Evolutionary conservation across 1,140 invertebrate species (phyloP).

Genomic region (Eupristina koningsbergeri): DNA sequence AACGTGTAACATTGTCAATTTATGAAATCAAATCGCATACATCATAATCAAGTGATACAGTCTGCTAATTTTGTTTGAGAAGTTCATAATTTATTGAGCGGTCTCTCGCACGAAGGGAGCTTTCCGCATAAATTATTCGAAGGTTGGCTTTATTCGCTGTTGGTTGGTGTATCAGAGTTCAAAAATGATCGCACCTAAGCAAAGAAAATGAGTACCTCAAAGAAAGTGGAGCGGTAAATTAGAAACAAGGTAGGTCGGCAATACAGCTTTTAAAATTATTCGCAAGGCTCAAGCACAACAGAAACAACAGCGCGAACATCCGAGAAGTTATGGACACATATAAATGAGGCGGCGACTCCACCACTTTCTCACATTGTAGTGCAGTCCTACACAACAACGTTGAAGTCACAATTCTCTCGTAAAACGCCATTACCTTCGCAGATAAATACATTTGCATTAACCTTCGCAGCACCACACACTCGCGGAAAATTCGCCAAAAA

Average conservation of each 20-base stretch:
- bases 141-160: too few relatives aligned
- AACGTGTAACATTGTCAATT: too few relatives aligned
- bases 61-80: background rate
- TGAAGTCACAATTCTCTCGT: background rate
- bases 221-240: slow-evolving; percentile 26
- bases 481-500: too few relatives aligned
- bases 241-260: background rate
- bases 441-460: background rate
- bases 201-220: background rate
- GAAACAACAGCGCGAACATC: background rate
- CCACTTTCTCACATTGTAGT: background rate
- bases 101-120: too few relatives aligned
- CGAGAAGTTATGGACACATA: background rate
- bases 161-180: too few relatives aligned
- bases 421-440: background rate
- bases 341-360: background rate
- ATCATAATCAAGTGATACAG: too few relatives aligned
- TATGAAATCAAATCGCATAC: too few relatives aligned
- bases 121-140: too few relatives aligned
- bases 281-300: background rate
- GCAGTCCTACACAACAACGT: background rate
- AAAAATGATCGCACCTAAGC: too few relatives aligned
- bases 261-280: slow-evolving; percentile 28
- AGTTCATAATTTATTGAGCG: background rate
- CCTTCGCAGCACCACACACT: too few relatives aligned